Evolutionary conservation across 2,113 vertebrate species (phyloP), one percentile per base, ranked within the genome.

Genomic region (Ptyas mucosa): DNA sequence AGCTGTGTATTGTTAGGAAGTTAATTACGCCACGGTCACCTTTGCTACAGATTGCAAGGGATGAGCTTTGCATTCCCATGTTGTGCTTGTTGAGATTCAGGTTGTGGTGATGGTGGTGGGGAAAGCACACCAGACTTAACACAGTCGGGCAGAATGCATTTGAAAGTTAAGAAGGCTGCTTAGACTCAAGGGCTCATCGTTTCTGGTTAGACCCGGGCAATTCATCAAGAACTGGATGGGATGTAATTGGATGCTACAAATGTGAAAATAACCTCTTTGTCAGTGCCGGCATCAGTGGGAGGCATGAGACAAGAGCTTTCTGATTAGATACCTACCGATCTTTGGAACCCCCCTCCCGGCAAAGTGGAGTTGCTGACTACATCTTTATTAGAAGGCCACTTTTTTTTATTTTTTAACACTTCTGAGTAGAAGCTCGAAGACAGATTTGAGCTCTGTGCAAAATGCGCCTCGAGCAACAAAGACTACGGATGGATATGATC

Each of bases 181-280:
- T 58, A 54, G 90, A 87, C 94, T 95, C 96, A 97, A 96, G 95
- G 94, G 93, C 93, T 85, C n/a, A 81, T 23, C 11, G 23, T 58
- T 20, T 92, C 58, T 6, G 90, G 57, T 91, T 90, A 89, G 93
- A 93, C 54, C 85, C 53, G 95, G 93, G 94, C 93, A 94, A 95
- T 95, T 94, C 93, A 93, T 96, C 95, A 96, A 53, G 58, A 91
- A 58, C 89, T 94, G 58, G 54, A 94, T 75, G 54, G 15, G 81
- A 93, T 94, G 94, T 94, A 95, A 95, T 91, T 94, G 95, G n/a
- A 93, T 93, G 93, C 90, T 92, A 92, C 88, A 95, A 91, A 95
- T 96, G 93, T 94, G 93, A 95, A 96, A 95, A 96, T 92, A 94
- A 96, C 89, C 92, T 96, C 85, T 95, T 94, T 90, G 91, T 96